Conservation (phyloP, 1,140 invertebrate species). For the Drosophila santomea region DNA sequence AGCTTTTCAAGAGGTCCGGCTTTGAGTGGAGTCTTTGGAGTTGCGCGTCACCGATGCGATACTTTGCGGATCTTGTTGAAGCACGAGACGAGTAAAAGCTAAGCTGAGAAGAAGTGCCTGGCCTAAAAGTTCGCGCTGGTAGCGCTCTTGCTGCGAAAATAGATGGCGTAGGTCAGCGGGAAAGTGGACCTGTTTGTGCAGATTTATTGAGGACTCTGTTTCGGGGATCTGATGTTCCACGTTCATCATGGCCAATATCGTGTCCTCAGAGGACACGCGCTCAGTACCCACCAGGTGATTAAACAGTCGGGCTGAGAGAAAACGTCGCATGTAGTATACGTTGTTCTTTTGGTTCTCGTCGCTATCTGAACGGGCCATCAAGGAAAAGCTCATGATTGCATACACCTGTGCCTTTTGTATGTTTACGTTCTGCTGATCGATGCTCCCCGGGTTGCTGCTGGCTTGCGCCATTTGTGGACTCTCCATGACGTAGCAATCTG, state of each 20-base stretch:
- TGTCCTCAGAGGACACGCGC: constrained; percentile 72
- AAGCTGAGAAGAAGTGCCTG: constrained; percentile 75
- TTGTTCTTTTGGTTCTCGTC: constrained; percentile 40
- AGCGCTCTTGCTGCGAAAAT: constrained; percentile 57
- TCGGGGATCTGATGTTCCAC: constrained; percentile 17
- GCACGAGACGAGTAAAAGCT: constrained; percentile 71
- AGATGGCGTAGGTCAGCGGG: constrained; percentile 41
- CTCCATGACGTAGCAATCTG: constrained; percentile 80
- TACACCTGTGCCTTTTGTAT: constrained; percentile 77
- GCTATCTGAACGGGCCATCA: constrained; percentile 40
- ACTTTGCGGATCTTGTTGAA: constrained; percentile 60
- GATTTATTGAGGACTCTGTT: not conserved
- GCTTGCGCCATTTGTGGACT: constrained; percentile 76
- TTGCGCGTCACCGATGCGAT: constrained; percentile 50
- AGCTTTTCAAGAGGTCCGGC: not conserved
- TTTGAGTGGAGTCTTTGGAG: constrained; percentile 15
- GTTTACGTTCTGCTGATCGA: constrained; percentile 81
- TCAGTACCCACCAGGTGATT: constrained; percentile 76
- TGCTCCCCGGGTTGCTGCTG: constrained; percentile 70
- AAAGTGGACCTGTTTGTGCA: constrained; percentile 57
- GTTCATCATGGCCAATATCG: constrained; percentile 68
- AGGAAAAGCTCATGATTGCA: constrained; percentile 68
- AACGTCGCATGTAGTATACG: constrained; percentile 68
- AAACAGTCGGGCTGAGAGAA: constrained; percentile 72
- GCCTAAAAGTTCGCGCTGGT: constrained; percentile 72